Evolutionary conservation across 2,113 vertebrate genomes (phyloP).

Genomic region (Meleagris gallopavo): DNA sequence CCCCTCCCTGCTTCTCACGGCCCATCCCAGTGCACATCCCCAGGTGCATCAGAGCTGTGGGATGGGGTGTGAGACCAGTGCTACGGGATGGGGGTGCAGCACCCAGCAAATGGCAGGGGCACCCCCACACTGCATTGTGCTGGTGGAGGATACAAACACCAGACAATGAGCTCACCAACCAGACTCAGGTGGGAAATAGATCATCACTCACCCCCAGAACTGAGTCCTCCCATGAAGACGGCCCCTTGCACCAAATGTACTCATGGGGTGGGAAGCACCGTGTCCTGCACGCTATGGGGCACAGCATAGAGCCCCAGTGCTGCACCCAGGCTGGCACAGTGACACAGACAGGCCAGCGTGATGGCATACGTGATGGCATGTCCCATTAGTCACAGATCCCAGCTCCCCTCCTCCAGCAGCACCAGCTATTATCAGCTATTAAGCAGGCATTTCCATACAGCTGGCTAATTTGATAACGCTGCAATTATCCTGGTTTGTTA

Average conservation of each 20-base stretch:
- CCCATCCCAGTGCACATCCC: background rate
- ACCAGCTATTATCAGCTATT: constrained; percentile 61
- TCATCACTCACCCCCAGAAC: background rate
- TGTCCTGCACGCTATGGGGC: background rate
- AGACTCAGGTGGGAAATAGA: background rate
- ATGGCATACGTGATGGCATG: background rate
- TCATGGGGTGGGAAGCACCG: fast-evolving
- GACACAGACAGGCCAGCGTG: background rate
- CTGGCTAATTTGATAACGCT: constrained; percentile 70
- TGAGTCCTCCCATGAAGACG: background rate
- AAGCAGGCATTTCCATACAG: constrained; percentile 60
- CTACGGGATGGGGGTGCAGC: background rate
- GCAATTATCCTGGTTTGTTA: constrained; percentile 72
- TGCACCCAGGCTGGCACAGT: fast-evolving
- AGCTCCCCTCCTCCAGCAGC: constrained; percentile 16
- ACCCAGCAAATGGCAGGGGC: background rate
- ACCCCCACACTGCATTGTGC: background rate
- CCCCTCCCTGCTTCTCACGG: background rate
- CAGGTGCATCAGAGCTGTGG: fast-evolving
- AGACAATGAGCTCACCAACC: background rate
- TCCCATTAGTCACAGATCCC: background rate
- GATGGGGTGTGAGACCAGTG: background rate
- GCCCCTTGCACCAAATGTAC: background rate
- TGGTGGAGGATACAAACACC: background rate
- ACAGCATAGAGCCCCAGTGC: background rate